Conservation (phyloP, 2,113 vertebrate species). For the Ovibos moschatus region DNA sequence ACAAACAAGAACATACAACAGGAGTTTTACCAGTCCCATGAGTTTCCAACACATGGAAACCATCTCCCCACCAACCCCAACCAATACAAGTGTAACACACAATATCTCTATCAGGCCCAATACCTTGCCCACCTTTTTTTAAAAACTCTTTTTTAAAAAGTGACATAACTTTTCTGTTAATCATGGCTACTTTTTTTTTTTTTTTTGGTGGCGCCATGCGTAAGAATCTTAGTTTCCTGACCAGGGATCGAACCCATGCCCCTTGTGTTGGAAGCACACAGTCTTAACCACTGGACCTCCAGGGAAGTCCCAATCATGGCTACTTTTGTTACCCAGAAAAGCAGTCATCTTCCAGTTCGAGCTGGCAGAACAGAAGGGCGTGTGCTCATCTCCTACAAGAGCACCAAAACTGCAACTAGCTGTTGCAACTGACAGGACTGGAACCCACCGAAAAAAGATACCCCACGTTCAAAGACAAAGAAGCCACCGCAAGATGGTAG, state of each 20-base stretch:
- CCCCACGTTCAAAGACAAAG: neutral
- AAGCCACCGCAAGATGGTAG: neutral
- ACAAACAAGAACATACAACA: neutral
- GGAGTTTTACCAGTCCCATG: neutral
- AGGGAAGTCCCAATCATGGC: neutral
- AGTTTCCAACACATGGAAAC: neutral
- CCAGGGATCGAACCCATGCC: neutral
- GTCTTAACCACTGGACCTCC: neutral
- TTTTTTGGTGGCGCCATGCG: neutral
- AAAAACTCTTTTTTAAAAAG: neutral
- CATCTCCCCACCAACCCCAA: neutral
- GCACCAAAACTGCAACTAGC: neutral
- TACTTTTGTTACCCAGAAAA: neutral
- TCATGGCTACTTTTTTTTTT: neutral
- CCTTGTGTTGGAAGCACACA: neutral
- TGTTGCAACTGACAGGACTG: neutral
- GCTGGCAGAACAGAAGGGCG: neutral
- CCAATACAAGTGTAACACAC: neutral
- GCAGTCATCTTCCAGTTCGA: neutral
- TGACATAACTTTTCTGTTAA: neutral
- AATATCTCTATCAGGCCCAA: neutral
- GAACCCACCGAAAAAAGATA: neutral
- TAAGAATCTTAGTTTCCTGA: neutral
- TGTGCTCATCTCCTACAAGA: neutral
- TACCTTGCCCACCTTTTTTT: neutral